Base-by-base conservation (phyloP, 1,140 invertebrate species). In the Drosophila yakuba region DNA sequence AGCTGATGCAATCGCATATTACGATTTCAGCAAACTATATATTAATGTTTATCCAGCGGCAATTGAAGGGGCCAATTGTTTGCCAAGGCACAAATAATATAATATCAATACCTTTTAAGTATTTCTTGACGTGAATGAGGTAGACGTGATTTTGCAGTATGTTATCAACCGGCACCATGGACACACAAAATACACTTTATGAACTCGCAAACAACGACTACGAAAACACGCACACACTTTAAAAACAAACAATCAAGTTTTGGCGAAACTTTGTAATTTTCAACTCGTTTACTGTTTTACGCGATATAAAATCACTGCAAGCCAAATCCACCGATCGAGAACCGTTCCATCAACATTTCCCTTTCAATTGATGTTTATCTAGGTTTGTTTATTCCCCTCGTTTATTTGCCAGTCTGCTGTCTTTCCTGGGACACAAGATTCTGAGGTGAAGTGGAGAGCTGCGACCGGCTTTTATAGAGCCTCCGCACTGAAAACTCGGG, bases 1-100 rank as follows among this genome's bases (percentile, higher is more conserved):
- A 59, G 48, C 74, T 76, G 74, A 76, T 76, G 74, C 73, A 76
- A 76, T 76, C 73, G 20, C 55, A 32, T 36, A 36, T 17, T 17
- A 28, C 10, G 32, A 76, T 76, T 76, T 76, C 73, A 50, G 28
- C 63, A 59, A 35, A 43, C 38, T 15, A 12, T 32, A 32, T 25
- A 43, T 25, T 47, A 20, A 39, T 36, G 28, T 62, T 55, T 61
- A 50, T 74, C 47, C 50, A 41, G 12, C 14, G 32, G 5, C 55
- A 76, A 76, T 76, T 76, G 38, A 43, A 28, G 28, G 36, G 64
- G 45, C 17, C 63, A 43, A 62, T 44, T 62, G 60, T 54, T 35
- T 15, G 25, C 48, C 60, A 56, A 12, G 38, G 45, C 68, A 74
- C 68, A 50, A 41, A 62, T 69, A 68, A 50, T 41, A 25, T 32